Conservation (phyloP, 2,888 invertebrate species). For the Melieria omissa region DNA sequence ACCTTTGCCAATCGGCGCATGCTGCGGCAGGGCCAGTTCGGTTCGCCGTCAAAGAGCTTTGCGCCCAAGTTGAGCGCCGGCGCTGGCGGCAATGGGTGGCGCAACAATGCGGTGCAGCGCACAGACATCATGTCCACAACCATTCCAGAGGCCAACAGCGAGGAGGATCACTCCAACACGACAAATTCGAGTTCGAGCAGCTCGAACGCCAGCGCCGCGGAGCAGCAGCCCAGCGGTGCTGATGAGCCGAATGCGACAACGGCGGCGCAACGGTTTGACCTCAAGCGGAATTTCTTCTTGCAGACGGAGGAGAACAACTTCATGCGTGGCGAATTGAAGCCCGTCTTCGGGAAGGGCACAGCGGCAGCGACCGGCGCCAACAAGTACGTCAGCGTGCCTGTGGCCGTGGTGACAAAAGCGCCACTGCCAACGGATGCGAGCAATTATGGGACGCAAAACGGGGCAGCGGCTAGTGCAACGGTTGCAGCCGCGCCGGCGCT, state of each 20-base stretch:
- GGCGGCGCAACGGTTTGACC: slow-evolving; percentile 55
- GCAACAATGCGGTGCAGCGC: slow-evolving; percentile 63
- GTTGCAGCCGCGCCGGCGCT: slow-evolving; percentile 54
- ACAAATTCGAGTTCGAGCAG: slow-evolving; percentile 70
- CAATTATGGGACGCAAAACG: slow-evolving; percentile 7
- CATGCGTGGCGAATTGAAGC: slow-evolving; percentile 64
- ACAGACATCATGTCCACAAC: slow-evolving; percentile 88
- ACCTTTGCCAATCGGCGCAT: slow-evolving; percentile 75
- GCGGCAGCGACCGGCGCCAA: slow-evolving; percentile 22
- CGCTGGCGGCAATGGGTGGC: slow-evolving; percentile 39
- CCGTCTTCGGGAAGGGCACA: slow-evolving; percentile 37
- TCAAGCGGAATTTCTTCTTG: slow-evolving; percentile 65
- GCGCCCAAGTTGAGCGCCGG: slow-evolving; percentile 70
- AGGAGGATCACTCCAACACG: slow-evolving; percentile 77
- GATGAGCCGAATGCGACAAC: slow-evolving; percentile 20
- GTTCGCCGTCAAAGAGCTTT: slow-evolving; percentile 70
- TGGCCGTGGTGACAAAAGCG: not conserved
- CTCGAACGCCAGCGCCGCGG: slow-evolving; percentile 66
- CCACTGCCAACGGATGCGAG: not conserved
- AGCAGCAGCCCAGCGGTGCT: not conserved
- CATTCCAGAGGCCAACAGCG: slow-evolving; percentile 84
- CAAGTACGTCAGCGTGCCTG: slow-evolving; percentile 22
- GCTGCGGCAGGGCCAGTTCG: slow-evolving; percentile 68
- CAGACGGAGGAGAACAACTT: slow-evolving; percentile 67
- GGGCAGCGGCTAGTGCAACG: slow-evolving; percentile 36